phyloP scores from a whole-genome alignment of 2,797 vertebrate genomes.

The Etheostoma nigrum region DNA sequence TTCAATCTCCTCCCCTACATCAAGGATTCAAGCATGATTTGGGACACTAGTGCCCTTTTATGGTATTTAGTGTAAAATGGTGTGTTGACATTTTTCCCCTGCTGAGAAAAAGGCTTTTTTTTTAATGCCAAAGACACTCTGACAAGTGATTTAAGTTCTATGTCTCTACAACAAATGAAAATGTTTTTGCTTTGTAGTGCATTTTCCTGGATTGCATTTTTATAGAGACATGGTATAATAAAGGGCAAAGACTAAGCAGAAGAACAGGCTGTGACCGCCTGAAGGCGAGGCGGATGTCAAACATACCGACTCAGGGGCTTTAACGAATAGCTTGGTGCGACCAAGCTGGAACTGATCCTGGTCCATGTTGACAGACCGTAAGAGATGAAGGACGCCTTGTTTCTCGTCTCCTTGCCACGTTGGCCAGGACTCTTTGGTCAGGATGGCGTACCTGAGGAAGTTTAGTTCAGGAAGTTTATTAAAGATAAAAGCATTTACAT shows the following conservation, averaged over 20 bases:
- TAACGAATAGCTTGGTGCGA: conserved; percentile 94
- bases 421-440: conserved; percentile 98
- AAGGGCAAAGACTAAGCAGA: not conserved
- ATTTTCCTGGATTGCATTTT: conserved; percentile 7
- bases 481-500: not conserved
- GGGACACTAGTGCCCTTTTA: conserved; percentile 73
- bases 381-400: conserved; percentile 93
- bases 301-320: conserved; percentile 96
- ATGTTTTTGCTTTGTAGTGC: conserved; percentile 19
- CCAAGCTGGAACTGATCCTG: conserved; percentile 97
- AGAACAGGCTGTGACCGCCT: not conserved
- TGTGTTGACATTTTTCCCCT: conserved; percentile 35
- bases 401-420: conserved; percentile 96
- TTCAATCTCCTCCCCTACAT: conserved; percentile 69
- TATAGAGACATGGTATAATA: not conserved
- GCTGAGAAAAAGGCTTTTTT: conserved; percentile 32
- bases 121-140: conserved; percentile 15
- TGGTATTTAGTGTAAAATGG: conserved; percentile 63
- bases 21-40: conserved; percentile 51
- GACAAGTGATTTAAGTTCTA: conserved; percentile 23
- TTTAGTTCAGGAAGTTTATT: not conserved
- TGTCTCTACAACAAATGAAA: not conserved
- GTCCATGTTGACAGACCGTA: conserved; percentile 96
- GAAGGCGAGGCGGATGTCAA: not conserved
- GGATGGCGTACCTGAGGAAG: conserved; percentile 92